A percentile compares a stretch with the other conserved stretches of the same genome.
phyloP scores from a whole-genome alignment of 2,888 invertebrate genomes.

The Ophraella communa region DNA sequence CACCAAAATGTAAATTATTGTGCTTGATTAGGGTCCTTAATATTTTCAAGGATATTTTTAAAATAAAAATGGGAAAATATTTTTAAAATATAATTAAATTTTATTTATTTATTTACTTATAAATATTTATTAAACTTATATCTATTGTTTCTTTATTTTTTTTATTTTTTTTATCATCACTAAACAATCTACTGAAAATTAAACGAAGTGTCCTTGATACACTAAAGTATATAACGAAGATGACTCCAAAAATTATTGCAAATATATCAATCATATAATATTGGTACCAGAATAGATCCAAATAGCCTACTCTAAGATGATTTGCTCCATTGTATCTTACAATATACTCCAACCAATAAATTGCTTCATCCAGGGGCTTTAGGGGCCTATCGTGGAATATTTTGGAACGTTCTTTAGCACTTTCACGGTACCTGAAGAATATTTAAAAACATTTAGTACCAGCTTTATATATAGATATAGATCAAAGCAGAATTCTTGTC shows the following conservation, averaged over 20 bases:
- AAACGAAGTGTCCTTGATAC: too few relatives aligned
- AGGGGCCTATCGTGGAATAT: constrained; percentile 44
- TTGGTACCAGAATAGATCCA: constrained; percentile 46
- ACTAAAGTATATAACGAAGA: background rate
- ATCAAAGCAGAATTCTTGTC: too few relatives aligned
- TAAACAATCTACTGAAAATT: background rate
- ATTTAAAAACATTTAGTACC: background rate
- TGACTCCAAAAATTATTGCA: constrained; percentile 6
- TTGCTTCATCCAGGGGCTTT: constrained; percentile 43
- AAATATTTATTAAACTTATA: too few relatives aligned
- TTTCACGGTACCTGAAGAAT: constrained; percentile 39
- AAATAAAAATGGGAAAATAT: too few relatives aligned
- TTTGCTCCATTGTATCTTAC: constrained; percentile 45
- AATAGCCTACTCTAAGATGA: constrained; percentile 43
- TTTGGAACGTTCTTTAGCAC: constrained; percentile 37
- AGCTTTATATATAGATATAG: too few relatives aligned
- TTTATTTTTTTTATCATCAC: too few relatives aligned
- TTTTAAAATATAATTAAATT: too few relatives aligned
- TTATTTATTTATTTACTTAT: too few relatives aligned
- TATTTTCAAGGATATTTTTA: too few relatives aligned
- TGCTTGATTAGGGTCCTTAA: too few relatives aligned
- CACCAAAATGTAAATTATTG: too few relatives aligned
- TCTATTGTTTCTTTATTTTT: too few relatives aligned
- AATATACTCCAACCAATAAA: constrained; percentile 48
- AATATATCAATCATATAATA: constrained; percentile 47